Evolutionary conservation across 2,888 invertebrate genomes (phyloP).

Genomic region (Pachliopta kotzebuea): DNA sequence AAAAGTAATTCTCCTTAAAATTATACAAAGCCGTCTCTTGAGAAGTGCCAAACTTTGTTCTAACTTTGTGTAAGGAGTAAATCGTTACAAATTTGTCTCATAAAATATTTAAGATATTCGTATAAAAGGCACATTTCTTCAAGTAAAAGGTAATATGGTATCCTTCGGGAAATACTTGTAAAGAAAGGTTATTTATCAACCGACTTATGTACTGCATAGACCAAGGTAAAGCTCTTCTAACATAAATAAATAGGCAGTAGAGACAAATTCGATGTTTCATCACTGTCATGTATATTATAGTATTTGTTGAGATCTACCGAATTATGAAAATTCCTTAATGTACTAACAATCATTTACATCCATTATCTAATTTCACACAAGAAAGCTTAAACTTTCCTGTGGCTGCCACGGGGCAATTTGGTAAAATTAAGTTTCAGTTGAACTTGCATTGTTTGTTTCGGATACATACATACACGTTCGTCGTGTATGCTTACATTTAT

Average conservation of each 20-base stretch:
- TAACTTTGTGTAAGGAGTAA: conserved; percentile 4
- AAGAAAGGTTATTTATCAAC: conserved; percentile 6
- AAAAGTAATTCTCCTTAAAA: conserved; percentile 5
- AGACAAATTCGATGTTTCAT: no score
- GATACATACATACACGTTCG: neutral
- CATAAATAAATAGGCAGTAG: no score
- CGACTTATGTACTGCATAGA: neutral
- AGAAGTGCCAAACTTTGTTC: conserved; percentile 9
- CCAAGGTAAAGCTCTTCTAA: no score
- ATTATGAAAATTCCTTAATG: neutral
- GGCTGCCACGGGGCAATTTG: conserved; percentile 46
- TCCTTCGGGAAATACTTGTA: conserved; percentile 7
- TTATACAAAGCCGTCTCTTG: conserved; percentile 8
- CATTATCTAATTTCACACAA: conserved; percentile 44
- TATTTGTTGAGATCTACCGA: no score
- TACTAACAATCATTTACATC: conserved; percentile 32
- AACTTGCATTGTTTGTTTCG: conserved; percentile 31
- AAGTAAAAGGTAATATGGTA: neutral
- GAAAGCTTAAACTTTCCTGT: conserved; percentile 45
- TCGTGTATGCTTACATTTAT: neutral
- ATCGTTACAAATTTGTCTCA: conserved; percentile 11
- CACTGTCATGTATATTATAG: no score
- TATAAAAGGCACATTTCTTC: neutral
- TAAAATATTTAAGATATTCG: conserved; percentile 5
- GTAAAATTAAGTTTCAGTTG: conserved; percentile 55